Evolutionary conservation across 2,888 invertebrate species (phyloP), one percentile per base, ranked within the genome.

Genomic region (Drosophila atroscutellata): DNA sequence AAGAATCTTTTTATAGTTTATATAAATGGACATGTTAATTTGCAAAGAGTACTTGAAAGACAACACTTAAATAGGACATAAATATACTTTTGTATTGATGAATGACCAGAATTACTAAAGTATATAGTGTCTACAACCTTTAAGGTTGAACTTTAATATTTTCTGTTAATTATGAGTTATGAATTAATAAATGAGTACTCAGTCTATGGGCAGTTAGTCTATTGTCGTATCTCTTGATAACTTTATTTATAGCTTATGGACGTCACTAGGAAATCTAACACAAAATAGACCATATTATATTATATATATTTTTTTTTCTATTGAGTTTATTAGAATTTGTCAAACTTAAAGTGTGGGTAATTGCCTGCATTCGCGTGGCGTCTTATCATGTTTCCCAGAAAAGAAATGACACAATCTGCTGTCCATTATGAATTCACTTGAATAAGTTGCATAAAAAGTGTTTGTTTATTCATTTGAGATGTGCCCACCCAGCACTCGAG

Each of bases 361-460:
- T 28, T 50, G 26, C 49, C 50, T 28, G n/a, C 18, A 30, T 28
- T 28, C 6, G 50, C 28, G 18, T 50, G 28, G 11, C 50, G 3
- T 26, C 28, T n/a, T 28, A 50, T 50, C 28, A 28, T 50, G 15
- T 45, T n/a, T 50, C 28, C 11, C 11, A 6, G 11, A n/a, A 50
- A 28, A 28, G 5, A 26, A 50, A n/a, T 50, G 18, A 55, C 13
- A 60, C 50, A n/a, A 28, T 52, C 54, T 64, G 39, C 18, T 52
- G 13, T 57, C 36, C 51, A 57, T 62, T 58, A 50, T 49, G 30
- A 55, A 55, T 66, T 39, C 47, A 60, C 39, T 39, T 50, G 50
- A 20, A 26, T 20, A 39, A 24, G 30, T 51, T 37, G 30, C 34
- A 20, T n/a, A 37, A 32, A 20, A 32, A 50, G 6, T 9, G 39